phyloP scores from a whole-genome alignment of 2,888 invertebrate species.

The Syrista parreyssii region DNA sequence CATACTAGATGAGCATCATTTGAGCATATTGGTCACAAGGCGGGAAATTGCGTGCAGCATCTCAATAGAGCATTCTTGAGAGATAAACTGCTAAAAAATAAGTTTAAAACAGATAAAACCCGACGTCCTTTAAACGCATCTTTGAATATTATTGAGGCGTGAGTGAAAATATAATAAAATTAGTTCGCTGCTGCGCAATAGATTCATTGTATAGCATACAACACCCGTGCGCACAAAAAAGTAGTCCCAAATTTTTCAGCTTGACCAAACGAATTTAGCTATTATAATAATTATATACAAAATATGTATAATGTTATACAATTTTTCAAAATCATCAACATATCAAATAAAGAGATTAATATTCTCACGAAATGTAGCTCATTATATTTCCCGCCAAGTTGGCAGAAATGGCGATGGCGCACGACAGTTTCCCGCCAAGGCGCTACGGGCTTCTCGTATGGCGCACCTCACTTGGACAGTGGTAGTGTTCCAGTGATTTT shows the following conservation, averaged over 20 bases:
- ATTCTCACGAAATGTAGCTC: background rate
- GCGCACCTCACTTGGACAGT: constrained; percentile 39
- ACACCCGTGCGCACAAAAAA: background rate
- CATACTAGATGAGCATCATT: background rate
- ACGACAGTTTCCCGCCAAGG: constrained; percentile 57
- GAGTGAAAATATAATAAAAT: background rate
- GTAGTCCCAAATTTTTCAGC: background rate
- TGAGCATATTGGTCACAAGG: background rate
- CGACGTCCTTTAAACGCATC: background rate
- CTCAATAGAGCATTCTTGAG: background rate
- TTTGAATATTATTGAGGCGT: background rate
- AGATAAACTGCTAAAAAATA: background rate
- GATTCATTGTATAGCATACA: background rate
- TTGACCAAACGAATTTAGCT: background rate
- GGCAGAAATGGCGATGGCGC: constrained; percentile 51
- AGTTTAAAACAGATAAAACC: background rate
- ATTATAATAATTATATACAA: background rate
- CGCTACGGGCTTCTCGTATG: constrained; percentile 37
- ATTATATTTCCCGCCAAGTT: constrained; percentile 23
- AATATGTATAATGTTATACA: background rate
- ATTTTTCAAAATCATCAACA: background rate
- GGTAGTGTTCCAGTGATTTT: constrained; percentile 34
- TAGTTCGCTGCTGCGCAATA: background rate
- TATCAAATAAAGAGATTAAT: background rate
- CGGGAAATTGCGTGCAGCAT: background rate